Conservation (phyloP, 2,113 vertebrate genomes). For the Archilochus colubris region DNA sequence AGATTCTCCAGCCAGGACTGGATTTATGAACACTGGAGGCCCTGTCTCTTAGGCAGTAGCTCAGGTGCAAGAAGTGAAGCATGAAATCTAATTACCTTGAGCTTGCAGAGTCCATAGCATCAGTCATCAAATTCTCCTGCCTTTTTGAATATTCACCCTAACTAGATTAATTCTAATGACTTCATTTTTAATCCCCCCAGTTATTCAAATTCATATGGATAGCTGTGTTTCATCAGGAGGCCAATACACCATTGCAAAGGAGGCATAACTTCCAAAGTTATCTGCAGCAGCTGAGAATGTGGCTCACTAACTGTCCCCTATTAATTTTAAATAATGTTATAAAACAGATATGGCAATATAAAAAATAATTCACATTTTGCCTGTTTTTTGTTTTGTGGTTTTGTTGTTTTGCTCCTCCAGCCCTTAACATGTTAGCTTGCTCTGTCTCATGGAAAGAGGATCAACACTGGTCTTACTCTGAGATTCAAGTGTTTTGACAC, state of each 20-base stretch:
- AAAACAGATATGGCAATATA: neutral
- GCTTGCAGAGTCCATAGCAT: neutral
- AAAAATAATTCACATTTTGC: neutral
- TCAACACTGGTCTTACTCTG: neutral
- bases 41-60: neutral
- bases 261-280: neutral
- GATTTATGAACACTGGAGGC: neutral
- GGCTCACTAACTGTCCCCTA: neutral
- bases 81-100: neutral
- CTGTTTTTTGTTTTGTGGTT: neutral
- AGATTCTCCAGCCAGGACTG: neutral
- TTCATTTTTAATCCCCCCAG: neutral
- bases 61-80: conserved; percentile 6
- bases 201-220: neutral
- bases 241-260: neutral
- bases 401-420: neutral
- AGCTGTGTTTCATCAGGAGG: neutral
- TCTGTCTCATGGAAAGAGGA: neutral
- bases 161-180: neutral
- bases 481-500: neutral
- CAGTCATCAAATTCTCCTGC: neutral
- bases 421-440: neutral
- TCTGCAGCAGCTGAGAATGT: neutral
- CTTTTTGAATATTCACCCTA: neutral
- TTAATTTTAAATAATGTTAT: neutral